A percentile compares a stretch with the other conserved stretches of the same genome.
phyloP scores from a whole-genome alignment of 2,888 invertebrate genomes.

The Rhamphomyia laevipes region DNA sequence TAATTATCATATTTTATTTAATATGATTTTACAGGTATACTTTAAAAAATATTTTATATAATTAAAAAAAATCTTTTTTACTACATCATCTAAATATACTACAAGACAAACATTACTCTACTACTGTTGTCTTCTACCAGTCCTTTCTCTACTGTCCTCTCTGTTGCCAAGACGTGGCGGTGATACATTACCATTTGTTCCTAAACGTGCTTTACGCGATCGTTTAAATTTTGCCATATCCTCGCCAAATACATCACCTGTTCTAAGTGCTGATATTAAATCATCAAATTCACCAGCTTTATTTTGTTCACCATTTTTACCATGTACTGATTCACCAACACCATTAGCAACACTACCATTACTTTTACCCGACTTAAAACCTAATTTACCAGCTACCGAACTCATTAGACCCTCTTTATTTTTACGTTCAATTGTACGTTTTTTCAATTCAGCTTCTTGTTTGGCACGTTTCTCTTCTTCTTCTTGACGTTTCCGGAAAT shows the following conservation, averaged over 20 bases:
- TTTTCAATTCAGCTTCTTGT: constrained; percentile 78
- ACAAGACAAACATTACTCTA: no score
- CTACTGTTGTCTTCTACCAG: constrained; percentile 39
- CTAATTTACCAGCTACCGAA: constrained; percentile 60
- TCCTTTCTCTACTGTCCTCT: constrained; percentile 56
- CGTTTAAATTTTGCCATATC: constrained; percentile 88
- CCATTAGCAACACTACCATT: constrained; percentile 21
- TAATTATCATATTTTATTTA: no score
- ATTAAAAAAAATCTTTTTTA: no score
- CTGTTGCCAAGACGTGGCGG: constrained; percentile 51
- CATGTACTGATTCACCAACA: constrained; percentile 29
- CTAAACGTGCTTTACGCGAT: constrained; percentile 53
- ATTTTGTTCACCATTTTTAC: constrained; percentile 40
- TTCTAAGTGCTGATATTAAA: constrained; percentile 83
- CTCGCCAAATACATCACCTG: constrained; percentile 92
- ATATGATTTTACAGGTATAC: no score
- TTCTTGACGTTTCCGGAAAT: constrained; percentile 66
- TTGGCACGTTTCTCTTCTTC: constrained; percentile 82
- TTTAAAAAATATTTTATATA: no score
- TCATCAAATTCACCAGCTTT: constrained; percentile 94
- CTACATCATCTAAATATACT: no score
- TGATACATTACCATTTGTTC: constrained; percentile 42
- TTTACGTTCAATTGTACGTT: constrained; percentile 77
- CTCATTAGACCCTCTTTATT: constrained; percentile 65
- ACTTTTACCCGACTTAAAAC: constrained; percentile 42